A percentile compares a stretch with the other conserved stretches of the same genome.
These are phyloP conservation scores for Mactromeris polynyma DNA, from an alignment of 2,888 invertebrate genomes.

Conservation along the genomic window DNA sequence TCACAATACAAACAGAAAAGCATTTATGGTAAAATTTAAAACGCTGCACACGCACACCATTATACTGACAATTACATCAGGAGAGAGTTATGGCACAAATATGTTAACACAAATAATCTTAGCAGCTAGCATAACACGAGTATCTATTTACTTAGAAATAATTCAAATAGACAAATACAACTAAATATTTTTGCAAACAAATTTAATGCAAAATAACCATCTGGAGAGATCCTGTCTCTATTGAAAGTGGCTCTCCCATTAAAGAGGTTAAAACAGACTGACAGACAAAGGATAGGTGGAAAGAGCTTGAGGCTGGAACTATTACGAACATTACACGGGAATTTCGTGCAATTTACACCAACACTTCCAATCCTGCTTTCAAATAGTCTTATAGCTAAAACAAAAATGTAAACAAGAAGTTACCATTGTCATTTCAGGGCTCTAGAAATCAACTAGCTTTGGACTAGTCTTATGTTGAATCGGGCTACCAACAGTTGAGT, in stretches of 20 bases:
- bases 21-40: too few relatives aligned
- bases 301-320: background rate
- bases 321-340: background rate
- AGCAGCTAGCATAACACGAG: too few relatives aligned
- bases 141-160: background rate
- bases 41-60: too few relatives aligned
- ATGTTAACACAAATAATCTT: too few relatives aligned
- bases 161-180: background rate
- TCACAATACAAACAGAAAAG: too few relatives aligned
- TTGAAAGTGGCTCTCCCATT: background rate
- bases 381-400: background rate
- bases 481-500: too few relatives aligned
- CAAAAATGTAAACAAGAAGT: background rate
- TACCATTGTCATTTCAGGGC: too few relatives aligned
- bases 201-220: background rate
- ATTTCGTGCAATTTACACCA: background rate
- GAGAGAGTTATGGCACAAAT: too few relatives aligned
- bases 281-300: background rate
- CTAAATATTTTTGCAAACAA: background rate
- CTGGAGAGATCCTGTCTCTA: background rate
- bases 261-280: slow-evolving; percentile 8
- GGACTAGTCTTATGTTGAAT: too few relatives aligned
- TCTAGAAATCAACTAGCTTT: too few relatives aligned
- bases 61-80: too few relatives aligned
- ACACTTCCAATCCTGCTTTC: background rate